These are phyloP conservation scores for Coracias cyanogaster DNA, from an alignment of 2,797 vertebrate species.

Conservation along the genomic window DNA sequence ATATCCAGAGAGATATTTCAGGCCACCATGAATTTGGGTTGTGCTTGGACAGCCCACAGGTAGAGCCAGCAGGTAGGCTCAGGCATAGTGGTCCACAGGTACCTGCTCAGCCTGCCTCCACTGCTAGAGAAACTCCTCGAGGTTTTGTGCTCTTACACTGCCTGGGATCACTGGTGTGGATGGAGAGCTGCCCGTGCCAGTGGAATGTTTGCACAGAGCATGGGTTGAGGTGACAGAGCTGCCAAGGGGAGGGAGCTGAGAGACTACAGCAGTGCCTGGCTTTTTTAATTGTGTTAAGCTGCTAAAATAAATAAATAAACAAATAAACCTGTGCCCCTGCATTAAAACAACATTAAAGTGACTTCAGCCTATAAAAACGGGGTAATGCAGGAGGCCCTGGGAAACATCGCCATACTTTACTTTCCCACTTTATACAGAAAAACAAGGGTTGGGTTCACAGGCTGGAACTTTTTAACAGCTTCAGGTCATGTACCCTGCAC, in stretches of 20 bases:
- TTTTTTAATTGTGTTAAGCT: neutral
- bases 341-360: neutral
- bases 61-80: neutral
- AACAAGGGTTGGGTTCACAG: neutral
- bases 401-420: neutral
- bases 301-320: neutral
- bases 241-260: neutral
- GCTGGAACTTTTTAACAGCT: neutral
- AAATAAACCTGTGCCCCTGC: neutral
- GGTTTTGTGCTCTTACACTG: neutral
- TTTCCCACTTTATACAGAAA: neutral
- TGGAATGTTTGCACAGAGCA: neutral
- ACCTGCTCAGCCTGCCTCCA: neutral
- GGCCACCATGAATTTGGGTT: neutral
- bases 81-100: neutral
- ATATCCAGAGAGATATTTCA: neutral
- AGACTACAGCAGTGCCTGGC: neutral
- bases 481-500: neutral
- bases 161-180: rapidly evolving
- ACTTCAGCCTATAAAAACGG: neutral
- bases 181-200: neutral
- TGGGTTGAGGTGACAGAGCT: neutral
- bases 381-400: neutral
- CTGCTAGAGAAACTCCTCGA: neutral
- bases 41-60: neutral